Conservation (phyloP, 2,113 vertebrate genomes). For the Geothlypis trichas region DNA sequence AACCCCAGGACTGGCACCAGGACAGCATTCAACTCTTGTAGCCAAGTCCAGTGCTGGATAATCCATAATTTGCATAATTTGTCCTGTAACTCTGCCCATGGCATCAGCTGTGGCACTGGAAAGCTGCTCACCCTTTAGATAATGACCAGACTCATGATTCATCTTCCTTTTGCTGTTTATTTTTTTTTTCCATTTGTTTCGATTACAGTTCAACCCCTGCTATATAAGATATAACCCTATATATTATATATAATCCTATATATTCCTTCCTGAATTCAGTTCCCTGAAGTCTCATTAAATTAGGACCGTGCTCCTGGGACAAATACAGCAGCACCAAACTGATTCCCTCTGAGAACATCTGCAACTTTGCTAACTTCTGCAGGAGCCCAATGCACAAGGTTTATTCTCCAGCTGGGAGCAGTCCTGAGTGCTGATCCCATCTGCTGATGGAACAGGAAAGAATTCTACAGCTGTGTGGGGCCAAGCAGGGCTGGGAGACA, state of each 20-base stretch:
- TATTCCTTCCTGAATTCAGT: background rate
- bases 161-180: no score
- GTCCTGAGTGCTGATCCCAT: background rate
- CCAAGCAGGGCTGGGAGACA: accelerated
- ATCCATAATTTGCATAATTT: background rate
- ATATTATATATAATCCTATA: no score
- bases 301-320: background rate
- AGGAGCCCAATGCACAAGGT: background rate
- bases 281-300: background rate
- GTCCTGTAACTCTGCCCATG: background rate
- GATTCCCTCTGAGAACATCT: background rate
- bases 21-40: background rate
- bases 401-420: background rate
- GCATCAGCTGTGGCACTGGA: background rate
- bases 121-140: background rate
- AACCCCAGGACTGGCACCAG: background rate
- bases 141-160: background rate
- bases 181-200: background rate
- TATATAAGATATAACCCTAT: background rate
- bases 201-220: background rate
- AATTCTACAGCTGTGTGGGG: background rate
- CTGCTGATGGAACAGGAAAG: background rate
- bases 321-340: background rate
- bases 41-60: background rate
- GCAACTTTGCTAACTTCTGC: background rate